phyloP scores from a whole-genome alignment of 2,888 invertebrate species.

The Hemithea aestivaria region DNA sequence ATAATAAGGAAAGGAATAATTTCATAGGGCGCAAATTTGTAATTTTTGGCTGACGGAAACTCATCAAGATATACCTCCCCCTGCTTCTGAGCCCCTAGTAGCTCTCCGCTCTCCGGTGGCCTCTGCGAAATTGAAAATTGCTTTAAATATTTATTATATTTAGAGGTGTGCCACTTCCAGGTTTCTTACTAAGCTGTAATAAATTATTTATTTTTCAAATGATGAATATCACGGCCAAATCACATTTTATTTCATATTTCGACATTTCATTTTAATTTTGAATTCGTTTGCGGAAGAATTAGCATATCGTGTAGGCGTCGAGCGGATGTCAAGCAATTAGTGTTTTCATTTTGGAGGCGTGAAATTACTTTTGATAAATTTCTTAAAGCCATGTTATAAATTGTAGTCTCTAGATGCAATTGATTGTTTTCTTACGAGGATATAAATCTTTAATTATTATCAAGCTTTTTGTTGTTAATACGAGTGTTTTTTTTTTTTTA shows the following conservation, averaged over 20 bases:
- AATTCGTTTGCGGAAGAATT: constrained; percentile 11
- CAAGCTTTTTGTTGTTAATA: no score
- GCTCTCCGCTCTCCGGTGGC: constrained; percentile 10
- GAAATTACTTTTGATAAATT: background rate
- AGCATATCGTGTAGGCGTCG: constrained; percentile 2
- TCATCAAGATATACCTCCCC: constrained; percentile 10
- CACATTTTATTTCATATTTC: constrained; percentile 23
- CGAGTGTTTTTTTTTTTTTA: no score
- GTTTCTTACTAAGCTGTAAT: constrained; percentile 30
- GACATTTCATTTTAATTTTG: constrained; percentile 15
- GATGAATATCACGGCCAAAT: constrained; percentile 34
- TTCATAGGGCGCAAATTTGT: constrained; percentile 6
- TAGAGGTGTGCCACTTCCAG: constrained; percentile 38
- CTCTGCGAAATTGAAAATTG: constrained; percentile 37
- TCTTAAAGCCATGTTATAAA: background rate
- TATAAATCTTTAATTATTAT: no score
- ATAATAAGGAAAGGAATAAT: constrained; percentile 4
- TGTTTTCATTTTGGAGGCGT: constrained; percentile 3
- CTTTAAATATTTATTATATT: constrained; percentile 50
- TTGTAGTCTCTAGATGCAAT: no score
- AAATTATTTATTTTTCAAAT: constrained; percentile 37
- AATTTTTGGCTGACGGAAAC: constrained; percentile 15
- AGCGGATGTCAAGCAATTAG: constrained; percentile 4
- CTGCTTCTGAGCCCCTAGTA: constrained; percentile 2
- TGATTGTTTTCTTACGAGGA: no score